A percentile compares a stretch with the other conserved stretches of the same genome.
Evolutionary conservation across 1,140 invertebrate species (phyloP).

Genomic region (Globodera rostochiensis): DNA sequence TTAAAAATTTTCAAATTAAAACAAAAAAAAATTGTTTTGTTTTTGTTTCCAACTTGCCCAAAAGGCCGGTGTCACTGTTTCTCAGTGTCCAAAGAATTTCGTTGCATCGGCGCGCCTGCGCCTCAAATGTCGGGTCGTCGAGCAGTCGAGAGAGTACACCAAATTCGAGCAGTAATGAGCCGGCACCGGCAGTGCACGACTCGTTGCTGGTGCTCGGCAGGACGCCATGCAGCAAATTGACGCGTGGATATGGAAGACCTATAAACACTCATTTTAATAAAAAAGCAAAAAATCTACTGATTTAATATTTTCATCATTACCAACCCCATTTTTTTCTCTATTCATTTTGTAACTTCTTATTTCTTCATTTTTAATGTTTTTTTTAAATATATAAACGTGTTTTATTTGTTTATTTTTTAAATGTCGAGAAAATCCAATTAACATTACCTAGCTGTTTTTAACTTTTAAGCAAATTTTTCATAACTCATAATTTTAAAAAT

Average conservation of each 20-base stretch:
- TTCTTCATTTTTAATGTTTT: too few species aligned
- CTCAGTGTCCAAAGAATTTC: conserved; percentile 71
- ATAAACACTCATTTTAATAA: conserved; percentile 32
- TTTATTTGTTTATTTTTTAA: too few species aligned
- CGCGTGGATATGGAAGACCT: conserved; percentile 73
- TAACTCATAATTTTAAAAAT: conserved; percentile 31
- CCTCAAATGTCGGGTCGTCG: conserved; percentile 73
- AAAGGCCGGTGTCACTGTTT: conserved; percentile 72
- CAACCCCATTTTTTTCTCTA: too few species aligned
- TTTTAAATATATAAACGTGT: too few species aligned
- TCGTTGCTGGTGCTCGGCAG: conserved; percentile 69
- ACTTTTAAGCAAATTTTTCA: neutral
- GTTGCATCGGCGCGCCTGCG: conserved; percentile 71
- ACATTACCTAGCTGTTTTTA: too few species aligned
- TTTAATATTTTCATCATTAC: too few species aligned
- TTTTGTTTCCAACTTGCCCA: conserved; percentile 68
- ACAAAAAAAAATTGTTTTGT: neutral
- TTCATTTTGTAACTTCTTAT: too few species aligned
- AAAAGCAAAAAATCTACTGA: too few species aligned
- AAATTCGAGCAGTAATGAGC: conserved; percentile 74
- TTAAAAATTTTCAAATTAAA: too few species aligned
- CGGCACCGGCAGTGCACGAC: conserved; percentile 75
- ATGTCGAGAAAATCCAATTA: too few species aligned
- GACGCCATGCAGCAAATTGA: conserved; percentile 72
- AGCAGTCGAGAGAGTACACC: conserved; percentile 73